These are phyloP conservation scores for Oryzias curvinotus DNA, from an alignment of 2,113 vertebrate species.

Conservation along the genomic window DNA sequence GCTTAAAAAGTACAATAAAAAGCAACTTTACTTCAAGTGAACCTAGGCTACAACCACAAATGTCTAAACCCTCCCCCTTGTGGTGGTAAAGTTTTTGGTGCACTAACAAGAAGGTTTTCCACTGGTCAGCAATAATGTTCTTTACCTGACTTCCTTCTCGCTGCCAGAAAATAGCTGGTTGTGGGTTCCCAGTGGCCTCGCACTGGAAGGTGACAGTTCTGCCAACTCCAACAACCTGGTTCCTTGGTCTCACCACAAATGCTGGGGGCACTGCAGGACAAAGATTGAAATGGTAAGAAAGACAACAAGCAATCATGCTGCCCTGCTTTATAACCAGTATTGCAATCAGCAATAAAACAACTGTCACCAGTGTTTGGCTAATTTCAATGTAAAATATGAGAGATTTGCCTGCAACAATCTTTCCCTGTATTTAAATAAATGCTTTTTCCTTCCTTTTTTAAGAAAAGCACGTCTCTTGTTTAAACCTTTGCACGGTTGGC, in stretches of 20 bases:
- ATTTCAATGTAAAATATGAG: slow-evolving; percentile 21
- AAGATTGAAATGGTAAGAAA: slow-evolving; percentile 29
- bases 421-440: slow-evolving; percentile 10
- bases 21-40: too few relatives aligned
- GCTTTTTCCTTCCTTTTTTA: neutral
- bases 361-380: slow-evolving; percentile 16
- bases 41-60: too few relatives aligned
- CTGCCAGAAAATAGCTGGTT: slow-evolving; percentile 98
- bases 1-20: too few relatives aligned
- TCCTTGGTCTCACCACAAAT: slow-evolving; percentile 93
- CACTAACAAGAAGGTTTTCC: too few relatives aligned
- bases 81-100: too few relatives aligned
- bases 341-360: neutral
- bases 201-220: slow-evolving; percentile 97
- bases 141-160: slow-evolving; percentile 97
- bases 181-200: slow-evolving; percentile 96
- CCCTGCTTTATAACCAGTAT: slow-evolving; percentile 8
- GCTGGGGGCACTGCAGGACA: slow-evolving; percentile 87
- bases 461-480: neutral
- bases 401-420: slow-evolving; percentile 12
- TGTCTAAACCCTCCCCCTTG: too few relatives aligned
- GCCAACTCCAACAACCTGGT: slow-evolving; percentile 94
- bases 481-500: neutral
- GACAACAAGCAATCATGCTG: slow-evolving; percentile 21
- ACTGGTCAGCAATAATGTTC: neutral